Evolutionary conservation across 1,140 invertebrate species (phyloP).

Genomic region (Ericerus pela): DNA sequence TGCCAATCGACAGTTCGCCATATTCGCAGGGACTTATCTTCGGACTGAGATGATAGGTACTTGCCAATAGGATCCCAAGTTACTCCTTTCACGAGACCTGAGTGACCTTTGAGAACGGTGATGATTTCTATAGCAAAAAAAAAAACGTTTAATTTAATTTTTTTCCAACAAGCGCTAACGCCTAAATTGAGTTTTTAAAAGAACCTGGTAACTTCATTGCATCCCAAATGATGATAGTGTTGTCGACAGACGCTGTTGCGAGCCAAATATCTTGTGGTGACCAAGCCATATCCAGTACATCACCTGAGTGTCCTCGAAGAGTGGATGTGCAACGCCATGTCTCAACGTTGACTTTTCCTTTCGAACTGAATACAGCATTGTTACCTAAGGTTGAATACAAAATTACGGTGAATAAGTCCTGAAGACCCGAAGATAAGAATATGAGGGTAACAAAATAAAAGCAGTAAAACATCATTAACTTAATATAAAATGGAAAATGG

Average conservation of each 20-base stretch:
- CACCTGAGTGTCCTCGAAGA: constrained; percentile 74
- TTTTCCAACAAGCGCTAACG: background rate
- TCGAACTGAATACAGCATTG: constrained; percentile 40
- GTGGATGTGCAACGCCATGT: constrained; percentile 81
- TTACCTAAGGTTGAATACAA: constrained; percentile 33
- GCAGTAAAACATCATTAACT: background rate
- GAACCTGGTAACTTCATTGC: constrained; percentile 67
- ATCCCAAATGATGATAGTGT: constrained; percentile 92
- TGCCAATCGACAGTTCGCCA: constrained; percentile 93
- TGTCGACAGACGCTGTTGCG: constrained; percentile 91
- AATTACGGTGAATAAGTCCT: no score
- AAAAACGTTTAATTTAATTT: constrained; percentile 1
- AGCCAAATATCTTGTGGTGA: constrained; percentile 82
- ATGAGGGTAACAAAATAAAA: no score
- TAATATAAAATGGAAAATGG: no score
- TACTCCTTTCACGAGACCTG: constrained; percentile 88
- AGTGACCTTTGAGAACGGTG: constrained; percentile 71
- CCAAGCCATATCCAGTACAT: constrained; percentile 91
- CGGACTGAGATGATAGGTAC: constrained; percentile 90
- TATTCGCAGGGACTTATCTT: constrained; percentile 83
- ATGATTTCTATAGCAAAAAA: constrained; percentile 39
- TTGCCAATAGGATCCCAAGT: constrained; percentile 98
- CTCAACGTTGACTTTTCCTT: constrained; percentile 67
- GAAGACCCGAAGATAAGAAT: no score
- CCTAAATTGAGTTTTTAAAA: background rate